Conservation (phyloP, 1,140 invertebrate genomes). For the Drosophila erecta region DNA sequence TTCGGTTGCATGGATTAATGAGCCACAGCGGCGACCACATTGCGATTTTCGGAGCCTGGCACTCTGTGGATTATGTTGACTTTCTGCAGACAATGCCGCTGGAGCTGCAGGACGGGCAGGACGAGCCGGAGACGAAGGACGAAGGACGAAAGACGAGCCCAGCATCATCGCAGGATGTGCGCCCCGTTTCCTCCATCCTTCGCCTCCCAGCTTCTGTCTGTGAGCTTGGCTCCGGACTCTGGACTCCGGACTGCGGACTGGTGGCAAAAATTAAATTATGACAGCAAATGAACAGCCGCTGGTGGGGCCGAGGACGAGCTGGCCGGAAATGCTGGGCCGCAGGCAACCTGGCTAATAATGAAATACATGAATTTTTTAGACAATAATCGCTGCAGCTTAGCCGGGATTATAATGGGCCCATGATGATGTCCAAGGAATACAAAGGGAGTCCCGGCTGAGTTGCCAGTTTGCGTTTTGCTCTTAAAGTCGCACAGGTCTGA, state of each 20-base stretch:
- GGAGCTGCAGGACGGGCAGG: conserved; percentile 3
- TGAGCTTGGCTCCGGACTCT: conserved; percentile 31
- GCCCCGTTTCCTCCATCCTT: conserved; percentile 10
- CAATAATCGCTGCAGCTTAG: conserved; percentile 77
- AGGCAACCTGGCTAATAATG: conserved; percentile 69
- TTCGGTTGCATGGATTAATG: conserved; percentile 80
- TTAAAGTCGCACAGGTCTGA: conserved; percentile 14
- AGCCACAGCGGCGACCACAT: conserved; percentile 65
- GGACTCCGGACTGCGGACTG: conserved; percentile 38
- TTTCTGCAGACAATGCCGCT: conserved; percentile 43
- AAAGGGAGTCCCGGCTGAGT: conserved; percentile 9
- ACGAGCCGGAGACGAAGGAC: neutral
- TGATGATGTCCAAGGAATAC: conserved; percentile 30
- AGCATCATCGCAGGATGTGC: conserved; percentile 44
- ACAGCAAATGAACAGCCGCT: conserved; percentile 75
- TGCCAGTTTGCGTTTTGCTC: conserved; percentile 11
- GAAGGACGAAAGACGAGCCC: conserved; percentile 23
- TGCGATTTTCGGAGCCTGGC: conserved; percentile 43
- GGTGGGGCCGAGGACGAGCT: conserved; percentile 29
- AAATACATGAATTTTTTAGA: conserved; percentile 83
- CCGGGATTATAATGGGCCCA: conserved; percentile 64
- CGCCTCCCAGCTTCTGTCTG: conserved; percentile 22
- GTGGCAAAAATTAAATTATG: conserved; percentile 82
- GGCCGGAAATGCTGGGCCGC: conserved; percentile 58
- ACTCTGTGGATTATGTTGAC: conserved; percentile 56